Percentiles rank a stretch among this genome's conserved stretches.
These are phyloP conservation scores for Aplysina aerophoba DNA, from an alignment of 37 sponge, comb jelly and placozoan genomes.

Conservation along the genomic window DNA sequence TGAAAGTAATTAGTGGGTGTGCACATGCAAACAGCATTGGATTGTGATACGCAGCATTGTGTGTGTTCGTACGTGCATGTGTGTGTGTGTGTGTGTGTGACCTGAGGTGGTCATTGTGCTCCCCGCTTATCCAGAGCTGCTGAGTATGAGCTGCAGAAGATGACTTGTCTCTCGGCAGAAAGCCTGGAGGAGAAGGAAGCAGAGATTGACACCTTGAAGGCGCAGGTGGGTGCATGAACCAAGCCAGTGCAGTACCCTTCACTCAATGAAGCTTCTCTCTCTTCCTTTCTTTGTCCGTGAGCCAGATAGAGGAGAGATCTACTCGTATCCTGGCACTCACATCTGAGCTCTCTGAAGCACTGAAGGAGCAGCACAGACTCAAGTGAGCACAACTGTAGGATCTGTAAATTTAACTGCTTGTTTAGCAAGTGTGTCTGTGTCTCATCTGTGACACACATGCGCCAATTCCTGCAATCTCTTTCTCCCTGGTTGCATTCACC, in stretches of 20 bases:
- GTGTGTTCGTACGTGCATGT: background rate
- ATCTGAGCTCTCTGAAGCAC: no score
- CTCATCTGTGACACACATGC: no score
- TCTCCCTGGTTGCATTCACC: background rate
- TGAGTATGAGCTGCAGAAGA: constrained; percentile 35
- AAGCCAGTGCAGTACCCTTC: background rate
- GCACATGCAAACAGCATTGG: background rate
- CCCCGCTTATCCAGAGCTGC: background rate
- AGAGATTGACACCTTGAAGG: background rate
- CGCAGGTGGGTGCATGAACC: background rate
- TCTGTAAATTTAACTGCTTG: background rate
- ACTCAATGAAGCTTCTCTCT: background rate
- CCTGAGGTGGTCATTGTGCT: background rate
- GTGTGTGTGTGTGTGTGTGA: background rate
- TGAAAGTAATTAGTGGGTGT: constrained; percentile 8
- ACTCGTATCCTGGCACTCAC: no score
- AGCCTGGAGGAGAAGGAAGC: background rate
- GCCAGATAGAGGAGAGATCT: no score
- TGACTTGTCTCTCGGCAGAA: background rate
- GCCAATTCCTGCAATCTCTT: no score
- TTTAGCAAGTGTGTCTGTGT: no score
- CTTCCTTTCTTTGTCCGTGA: background rate
- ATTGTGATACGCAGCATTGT: background rate
- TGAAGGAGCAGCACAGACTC: no score
- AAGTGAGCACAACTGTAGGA: no score